Percentiles rank a stretch among this genome's conserved stretches.
Evolutionary conservation across 2,797 vertebrate genomes (phyloP).

Genomic region (Pterois miles): DNA sequence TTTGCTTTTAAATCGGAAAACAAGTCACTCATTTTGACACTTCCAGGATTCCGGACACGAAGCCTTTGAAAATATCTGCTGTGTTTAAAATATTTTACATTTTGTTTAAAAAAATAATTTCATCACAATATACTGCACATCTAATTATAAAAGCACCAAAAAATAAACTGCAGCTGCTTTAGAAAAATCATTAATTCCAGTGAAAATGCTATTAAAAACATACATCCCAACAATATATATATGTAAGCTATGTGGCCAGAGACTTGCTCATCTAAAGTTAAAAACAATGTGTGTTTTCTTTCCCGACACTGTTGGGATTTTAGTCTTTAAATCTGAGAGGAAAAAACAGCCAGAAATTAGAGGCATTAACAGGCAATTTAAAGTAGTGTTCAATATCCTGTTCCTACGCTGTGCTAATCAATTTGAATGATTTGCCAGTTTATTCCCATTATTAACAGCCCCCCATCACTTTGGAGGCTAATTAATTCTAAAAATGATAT

Average conservation of each 20-base stretch:
- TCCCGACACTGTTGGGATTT: conserved; percentile 11
- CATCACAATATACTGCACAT: neutral
- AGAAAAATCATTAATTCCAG: neutral
- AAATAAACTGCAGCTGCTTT: neutral
- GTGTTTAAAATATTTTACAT: conserved; percentile 23
- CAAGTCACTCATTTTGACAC: conserved; percentile 69
- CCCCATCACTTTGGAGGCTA: conserved; percentile 67
- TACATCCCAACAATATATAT: neutral
- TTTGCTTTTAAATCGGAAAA: conserved; percentile 67
- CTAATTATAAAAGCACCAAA: neutral
- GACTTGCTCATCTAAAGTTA: neutral
- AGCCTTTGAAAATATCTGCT: neutral
- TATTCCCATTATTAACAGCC: conserved; percentile 78
- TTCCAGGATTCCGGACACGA: conserved; percentile 2
- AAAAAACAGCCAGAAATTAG: conserved; percentile 52
- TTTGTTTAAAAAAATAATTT: neutral
- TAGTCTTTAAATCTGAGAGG: conserved; percentile 35
- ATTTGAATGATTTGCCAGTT: conserved; percentile 76
- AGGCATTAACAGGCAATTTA: conserved; percentile 76
- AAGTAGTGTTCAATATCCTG: conserved; percentile 71
- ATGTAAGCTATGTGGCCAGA: neutral
- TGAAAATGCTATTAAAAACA: neutral
- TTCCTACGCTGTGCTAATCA: conserved; percentile 70
- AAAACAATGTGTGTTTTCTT: neutral
- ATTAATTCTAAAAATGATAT: conserved; percentile 81